Base-by-base conservation (phyloP, 2,888 invertebrate species). In the Xanthia icteritia region DNA sequence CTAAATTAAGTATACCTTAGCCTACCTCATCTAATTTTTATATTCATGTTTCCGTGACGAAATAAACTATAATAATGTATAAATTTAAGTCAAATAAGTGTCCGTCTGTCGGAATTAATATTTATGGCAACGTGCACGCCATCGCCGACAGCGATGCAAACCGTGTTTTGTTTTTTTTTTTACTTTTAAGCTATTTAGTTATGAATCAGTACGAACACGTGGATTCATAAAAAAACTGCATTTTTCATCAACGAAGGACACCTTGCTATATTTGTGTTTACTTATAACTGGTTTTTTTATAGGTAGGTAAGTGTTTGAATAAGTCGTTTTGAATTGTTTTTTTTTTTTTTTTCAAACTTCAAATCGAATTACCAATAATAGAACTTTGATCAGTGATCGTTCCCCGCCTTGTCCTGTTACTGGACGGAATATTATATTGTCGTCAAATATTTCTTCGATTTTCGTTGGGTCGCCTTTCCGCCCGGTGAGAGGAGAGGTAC, bases 171-270 rank as follows among this genome's bases (percentile, higher is more conserved):
- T 54, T 15, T n/a, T 58, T 75, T 60, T 61, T 48, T 39, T 15
- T 27, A 17, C 48, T 36, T 68, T 51, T 6, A 60, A n/a, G 17
- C 42, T 13, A 54, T 9, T 69, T 39, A 51, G 58, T 66, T 73
- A 84, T 82, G 74, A 82, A 79, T 79, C 74, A 54, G 31, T 61
- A 54, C 1, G 4, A 63, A 63, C 78, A 82, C 82, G 85, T 82
- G 82, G 56, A 63, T 69, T 72, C 15, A 77, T 66, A 45, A 85
- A 78, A 31, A 77, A 70, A 60, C 27, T 42, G 54, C 31, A 39
- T 20, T 36, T 17, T 36, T 61, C 48, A 69, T 61, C 17, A 51
- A 69, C 17, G 20, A 13, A 48, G 31, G 64, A 56, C 77, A 60
- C 51, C 42, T 68, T 63, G 31, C 5, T 69, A 6, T 54, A 0